Evolutionary conservation across 2,797 vertebrate species (phyloP), one percentile per base, ranked within the genome.

Genomic region (Siniperca undulata): DNA sequence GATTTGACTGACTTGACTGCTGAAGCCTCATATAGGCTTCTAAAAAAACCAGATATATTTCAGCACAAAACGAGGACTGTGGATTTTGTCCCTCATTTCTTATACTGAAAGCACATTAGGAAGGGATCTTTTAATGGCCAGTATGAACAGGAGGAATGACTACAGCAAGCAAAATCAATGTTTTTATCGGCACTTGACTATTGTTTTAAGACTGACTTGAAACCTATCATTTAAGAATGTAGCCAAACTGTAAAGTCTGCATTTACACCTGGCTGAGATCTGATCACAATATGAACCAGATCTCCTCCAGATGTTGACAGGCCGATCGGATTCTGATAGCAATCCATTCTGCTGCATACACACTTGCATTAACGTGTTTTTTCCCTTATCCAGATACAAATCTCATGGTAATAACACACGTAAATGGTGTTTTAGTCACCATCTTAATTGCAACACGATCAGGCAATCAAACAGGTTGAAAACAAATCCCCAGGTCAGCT

Each of bases 381-480:
- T 55, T 11, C 12, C 22, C 30, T 48, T 2, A 5, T 62, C 34
- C 59, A 27, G 22, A 74, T 36, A 17, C 46, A 64, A 9, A 60
- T 52, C 52, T 52, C 60, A 42, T 13, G 19, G 22, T 36, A 36
- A 22, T 1, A 67, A 12, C 22, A 11, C 40, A n/a, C 53, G 36
- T 12, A 44, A 46, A 71, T 1, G 2, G 2, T 34, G 22, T 48
- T 27, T 62, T 14, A 30, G 36, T 75, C n/a, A 10, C 0, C 42
- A n/a, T 65, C 69, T 38, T 58, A 60, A 76, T 59, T n/a, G 14
- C 53, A 71, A 44, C 74, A 55, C 8, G 10, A 50, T 30, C 10
- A 24, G 4, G 16, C 24, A 40, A 46, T 66, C 59, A 60, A 66
- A 46, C 38, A 12, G 59, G 42, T 12, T 74, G 58, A 59, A 64